phyloP scores from a whole-genome alignment of 2,888 invertebrate genomes.

The Trichogramma dendrolimi region DNA sequence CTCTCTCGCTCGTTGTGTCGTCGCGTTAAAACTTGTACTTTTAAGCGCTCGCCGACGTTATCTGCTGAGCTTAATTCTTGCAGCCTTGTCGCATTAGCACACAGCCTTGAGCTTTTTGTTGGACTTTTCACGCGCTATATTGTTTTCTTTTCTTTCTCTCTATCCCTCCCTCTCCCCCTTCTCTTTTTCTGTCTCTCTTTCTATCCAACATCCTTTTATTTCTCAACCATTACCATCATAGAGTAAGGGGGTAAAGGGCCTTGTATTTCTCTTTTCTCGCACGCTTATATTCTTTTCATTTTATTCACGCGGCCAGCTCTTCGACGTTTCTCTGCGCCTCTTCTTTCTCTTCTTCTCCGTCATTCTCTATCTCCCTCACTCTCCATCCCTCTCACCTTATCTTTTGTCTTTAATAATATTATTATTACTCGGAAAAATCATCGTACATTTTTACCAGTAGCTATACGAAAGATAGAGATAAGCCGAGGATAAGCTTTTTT shows the following conservation, averaged over 20 bases:
- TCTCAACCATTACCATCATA: too few relatives aligned
- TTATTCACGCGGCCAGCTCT: too few relatives aligned
- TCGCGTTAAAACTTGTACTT: conserved; percentile 24
- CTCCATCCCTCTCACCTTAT: neutral
- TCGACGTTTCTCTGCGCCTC: too few relatives aligned
- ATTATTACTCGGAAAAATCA: conserved; percentile 9
- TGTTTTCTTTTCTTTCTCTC: conserved; percentile 2
- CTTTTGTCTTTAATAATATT: conserved; percentile 17
- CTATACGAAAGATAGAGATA: neutral
- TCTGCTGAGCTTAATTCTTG: conserved; percentile 26
- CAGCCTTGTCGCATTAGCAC: conserved; percentile 19
- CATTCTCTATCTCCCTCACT: neutral
- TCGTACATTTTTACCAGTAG: neutral
- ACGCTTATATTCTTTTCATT: too few relatives aligned
- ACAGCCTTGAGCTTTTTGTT: too few relatives aligned
- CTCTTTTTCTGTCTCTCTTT: neutral
- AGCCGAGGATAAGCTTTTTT: conserved; percentile 5
- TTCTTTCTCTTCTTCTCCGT: neutral
- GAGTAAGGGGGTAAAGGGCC: too few relatives aligned
- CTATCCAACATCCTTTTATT: neutral
- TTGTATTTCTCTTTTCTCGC: too few relatives aligned
- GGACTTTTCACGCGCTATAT: too few relatives aligned
- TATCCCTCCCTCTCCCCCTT: neutral
- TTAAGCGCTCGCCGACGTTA: conserved; percentile 15
- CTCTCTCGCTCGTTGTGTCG: neutral